Conservation (phyloP, 2,888 invertebrate genomes). For the Muschampia plurimacula region DNA sequence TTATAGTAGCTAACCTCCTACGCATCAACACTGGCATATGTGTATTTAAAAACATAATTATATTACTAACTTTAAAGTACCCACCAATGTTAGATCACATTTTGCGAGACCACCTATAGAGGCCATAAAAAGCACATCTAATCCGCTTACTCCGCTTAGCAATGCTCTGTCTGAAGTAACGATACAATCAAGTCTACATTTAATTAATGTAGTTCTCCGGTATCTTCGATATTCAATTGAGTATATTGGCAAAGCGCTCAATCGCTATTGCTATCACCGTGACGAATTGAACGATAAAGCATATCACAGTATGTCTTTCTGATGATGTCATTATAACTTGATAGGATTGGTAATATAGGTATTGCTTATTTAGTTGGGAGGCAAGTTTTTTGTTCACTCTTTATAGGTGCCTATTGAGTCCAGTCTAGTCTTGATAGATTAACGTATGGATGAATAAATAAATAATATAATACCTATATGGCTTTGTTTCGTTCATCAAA, state of each 20-base stretch:
- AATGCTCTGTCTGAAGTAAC: background rate
- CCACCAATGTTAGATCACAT: background rate
- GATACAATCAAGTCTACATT: background rate
- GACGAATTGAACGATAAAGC: slow-evolving; percentile 8
- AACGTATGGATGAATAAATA: background rate
- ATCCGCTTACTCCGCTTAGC: slow-evolving; percentile 7
- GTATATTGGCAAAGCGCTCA: background rate
- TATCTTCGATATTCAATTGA: no score
- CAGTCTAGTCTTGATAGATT: background rate
- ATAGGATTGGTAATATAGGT: background rate
- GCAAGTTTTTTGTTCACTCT: background rate
- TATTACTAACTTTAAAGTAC: no score
- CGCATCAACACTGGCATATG: background rate
- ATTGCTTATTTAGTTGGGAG: background rate
- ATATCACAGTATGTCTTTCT: background rate
- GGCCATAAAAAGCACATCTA: background rate
- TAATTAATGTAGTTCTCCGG: background rate
- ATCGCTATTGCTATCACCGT: background rate
- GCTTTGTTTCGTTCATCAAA: no score
- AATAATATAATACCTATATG: no score
- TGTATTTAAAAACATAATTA: background rate
- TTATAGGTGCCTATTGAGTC: background rate
- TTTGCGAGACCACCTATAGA: background rate
- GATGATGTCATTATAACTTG: slow-evolving; percentile 17
- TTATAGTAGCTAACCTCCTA: no score